Conservation (phyloP, 2,888 invertebrate species). For the Tryphoninae sp. region DNA sequence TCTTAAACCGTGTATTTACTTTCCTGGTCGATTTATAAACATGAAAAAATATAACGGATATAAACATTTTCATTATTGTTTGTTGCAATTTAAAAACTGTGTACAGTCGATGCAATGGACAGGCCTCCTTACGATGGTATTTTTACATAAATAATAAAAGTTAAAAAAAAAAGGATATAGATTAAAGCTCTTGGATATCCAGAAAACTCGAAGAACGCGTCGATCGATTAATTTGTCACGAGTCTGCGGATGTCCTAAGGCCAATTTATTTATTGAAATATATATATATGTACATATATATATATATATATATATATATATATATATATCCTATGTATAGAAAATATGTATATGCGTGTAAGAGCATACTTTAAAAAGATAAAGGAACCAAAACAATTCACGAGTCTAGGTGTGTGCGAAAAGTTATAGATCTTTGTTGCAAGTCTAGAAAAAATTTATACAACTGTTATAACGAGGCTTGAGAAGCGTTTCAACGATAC, state of each 20-base stretch:
- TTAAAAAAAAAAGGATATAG: slow-evolving; percentile 44
- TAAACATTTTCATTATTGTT: slow-evolving; percentile 24
- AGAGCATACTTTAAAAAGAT: slow-evolving; percentile 41
- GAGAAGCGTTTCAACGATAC: slow-evolving; percentile 28
- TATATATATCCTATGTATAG: slow-evolving; percentile 60
- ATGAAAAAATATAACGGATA: slow-evolving; percentile 28
- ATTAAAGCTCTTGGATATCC: slow-evolving; percentile 46
- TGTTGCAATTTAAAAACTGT: slow-evolving; percentile 35
- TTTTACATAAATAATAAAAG: slow-evolving; percentile 50
- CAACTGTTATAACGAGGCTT: slow-evolving; percentile 14
- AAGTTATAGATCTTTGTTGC: slow-evolving; percentile 16
- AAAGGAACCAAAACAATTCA: slow-evolving; percentile 25
- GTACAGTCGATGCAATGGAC: slow-evolving; percentile 44
- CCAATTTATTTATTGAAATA: slow-evolving; percentile 63
- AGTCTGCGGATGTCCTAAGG: slow-evolving; percentile 44
- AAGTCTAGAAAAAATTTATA: slow-evolving; percentile 30
- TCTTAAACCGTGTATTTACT: slow-evolving; percentile 49
- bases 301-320: slow-evolving; percentile 52
- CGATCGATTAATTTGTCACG: slow-evolving; percentile 38
- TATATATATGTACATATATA: slow-evolving; percentile 56
- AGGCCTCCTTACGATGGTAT: slow-evolving; percentile 51
- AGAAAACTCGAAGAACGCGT: slow-evolving; percentile 9
- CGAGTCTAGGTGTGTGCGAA: slow-evolving; percentile 36
- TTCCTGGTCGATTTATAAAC: slow-evolving; percentile 37
- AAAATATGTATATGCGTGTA: slow-evolving; percentile 56